phyloP scores from a whole-genome alignment of 2,113 vertebrate species.

The Lichenostomus cassidix region DNA sequence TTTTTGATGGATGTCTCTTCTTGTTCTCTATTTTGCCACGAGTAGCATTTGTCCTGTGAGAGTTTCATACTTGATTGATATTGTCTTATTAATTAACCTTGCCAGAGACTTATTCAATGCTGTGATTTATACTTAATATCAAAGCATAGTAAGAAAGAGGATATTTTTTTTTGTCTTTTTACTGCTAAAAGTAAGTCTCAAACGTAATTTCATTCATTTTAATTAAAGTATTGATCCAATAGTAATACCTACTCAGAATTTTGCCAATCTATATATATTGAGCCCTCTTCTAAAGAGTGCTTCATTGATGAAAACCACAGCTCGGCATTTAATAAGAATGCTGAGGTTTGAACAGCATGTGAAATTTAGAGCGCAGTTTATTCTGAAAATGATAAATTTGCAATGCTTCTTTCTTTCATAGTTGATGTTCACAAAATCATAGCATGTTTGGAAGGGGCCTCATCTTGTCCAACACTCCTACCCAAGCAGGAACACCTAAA shows the following conservation, averaged over 20 bases:
- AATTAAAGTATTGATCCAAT: conserved; percentile 2
- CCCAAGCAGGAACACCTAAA: neutral
- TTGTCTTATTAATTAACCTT: conserved; percentile 49
- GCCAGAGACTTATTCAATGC: conserved; percentile 8
- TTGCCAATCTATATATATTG: neutral
- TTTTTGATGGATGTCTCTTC: neutral
- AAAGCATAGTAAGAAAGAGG: neutral
- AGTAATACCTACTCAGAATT: neutral
- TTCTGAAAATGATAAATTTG: neutral
- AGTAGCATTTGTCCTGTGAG: neutral
- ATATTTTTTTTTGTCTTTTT: conserved; percentile 13
- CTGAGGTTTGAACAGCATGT: neutral
- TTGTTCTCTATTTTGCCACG: neutral
- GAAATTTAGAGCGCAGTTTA: neutral
- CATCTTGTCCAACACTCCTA: neutral
- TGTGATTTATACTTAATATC: conserved; percentile 35
- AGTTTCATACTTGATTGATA: conserved; percentile 2
- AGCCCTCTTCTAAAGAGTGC: neutral
- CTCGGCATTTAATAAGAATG: neutral
- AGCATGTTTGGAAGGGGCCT: neutral
- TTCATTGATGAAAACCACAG: neutral
- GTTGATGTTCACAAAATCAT: neutral
- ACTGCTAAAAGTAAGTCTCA: conserved; percentile 5
- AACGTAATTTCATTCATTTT: conserved; percentile 10
- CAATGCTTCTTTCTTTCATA: neutral